phyloP scores from a whole-genome alignment of 2,888 invertebrate species.

The Periphyllus acericola region DNA sequence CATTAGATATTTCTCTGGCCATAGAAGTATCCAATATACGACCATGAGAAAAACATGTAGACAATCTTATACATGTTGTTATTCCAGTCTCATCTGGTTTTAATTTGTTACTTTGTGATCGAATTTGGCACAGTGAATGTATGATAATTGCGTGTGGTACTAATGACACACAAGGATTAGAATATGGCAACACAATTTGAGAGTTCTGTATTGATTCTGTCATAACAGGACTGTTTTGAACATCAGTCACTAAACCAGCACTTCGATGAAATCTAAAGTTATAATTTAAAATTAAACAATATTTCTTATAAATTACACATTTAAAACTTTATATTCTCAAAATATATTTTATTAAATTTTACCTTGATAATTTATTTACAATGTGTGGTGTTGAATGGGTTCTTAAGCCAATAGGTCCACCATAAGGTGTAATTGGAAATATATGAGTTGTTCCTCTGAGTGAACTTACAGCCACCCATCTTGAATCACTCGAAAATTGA shows the following conservation, averaged over 20 bases:
- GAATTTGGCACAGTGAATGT: conserved; percentile 63
- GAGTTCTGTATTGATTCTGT: conserved; percentile 61
- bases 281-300: not conserved
- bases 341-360: not conserved
- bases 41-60: conserved; percentile 77
- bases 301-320: not conserved
- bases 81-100: conserved; percentile 65
- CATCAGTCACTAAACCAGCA: conserved; percentile 83
- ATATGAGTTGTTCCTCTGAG: conserved; percentile 97
- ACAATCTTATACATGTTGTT: conserved; percentile 77
- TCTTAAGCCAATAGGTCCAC: conserved; percentile 88
- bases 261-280: conserved; percentile 86
- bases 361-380: conserved; percentile 85
- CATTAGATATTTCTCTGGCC: conserved; percentile 68
- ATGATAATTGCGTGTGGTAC: conserved; percentile 63
- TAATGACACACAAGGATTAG: conserved; percentile 65
- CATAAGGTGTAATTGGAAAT: conserved; percentile 96
- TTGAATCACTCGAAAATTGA: conserved; percentile 89
- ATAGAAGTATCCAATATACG: conserved; percentile 67
- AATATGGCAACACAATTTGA: conserved; percentile 62
- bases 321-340: not conserved
- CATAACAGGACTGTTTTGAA: conserved; percentile 65
- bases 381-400: conserved; percentile 95
- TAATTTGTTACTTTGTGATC: conserved; percentile 66
- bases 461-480: conserved; percentile 97